These are phyloP conservation scores for Oedothorax gibbosus DNA, from an alignment of 1,140 invertebrate species.

Conservation along the genomic window DNA sequence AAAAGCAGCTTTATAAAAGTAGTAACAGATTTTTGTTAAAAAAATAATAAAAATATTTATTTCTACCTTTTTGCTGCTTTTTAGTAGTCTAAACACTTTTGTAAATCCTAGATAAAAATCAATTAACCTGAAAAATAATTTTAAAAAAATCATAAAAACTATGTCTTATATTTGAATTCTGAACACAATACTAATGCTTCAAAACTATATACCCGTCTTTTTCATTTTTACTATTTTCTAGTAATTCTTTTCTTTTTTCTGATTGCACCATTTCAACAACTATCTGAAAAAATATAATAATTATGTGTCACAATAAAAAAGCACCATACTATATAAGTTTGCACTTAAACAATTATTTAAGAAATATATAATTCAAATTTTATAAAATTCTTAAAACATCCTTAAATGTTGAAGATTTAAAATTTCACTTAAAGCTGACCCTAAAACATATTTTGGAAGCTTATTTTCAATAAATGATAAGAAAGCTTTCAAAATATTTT, in stretches of 20 bases:
- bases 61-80: conserved; percentile 71
- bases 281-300: conserved; percentile 14
- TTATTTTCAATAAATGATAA: neutral
- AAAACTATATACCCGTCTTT: conserved; percentile 5
- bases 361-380: neutral
- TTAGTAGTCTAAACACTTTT: conserved; percentile 75
- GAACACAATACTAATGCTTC: neutral
- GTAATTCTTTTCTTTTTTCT: conserved; percentile 11
- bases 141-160: neutral
- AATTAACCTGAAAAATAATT: conserved; percentile 64
- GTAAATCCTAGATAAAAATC: conserved; percentile 75
- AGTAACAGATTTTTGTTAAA: too few relatives aligned
- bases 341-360: neutral
- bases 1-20: conserved; percentile 3
- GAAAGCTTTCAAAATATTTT: neutral
- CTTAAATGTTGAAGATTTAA: neutral
- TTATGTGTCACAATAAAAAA: neutral
- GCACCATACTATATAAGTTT: neutral
- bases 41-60: too few relatives aligned
- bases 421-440: neutral
- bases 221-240: neutral
- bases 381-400: neutral
- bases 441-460: neutral
- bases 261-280: neutral
- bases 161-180: neutral